Evolutionary conservation across 2,797 vertebrate genomes (phyloP).

Genomic region (Phylloscopus collybita): DNA sequence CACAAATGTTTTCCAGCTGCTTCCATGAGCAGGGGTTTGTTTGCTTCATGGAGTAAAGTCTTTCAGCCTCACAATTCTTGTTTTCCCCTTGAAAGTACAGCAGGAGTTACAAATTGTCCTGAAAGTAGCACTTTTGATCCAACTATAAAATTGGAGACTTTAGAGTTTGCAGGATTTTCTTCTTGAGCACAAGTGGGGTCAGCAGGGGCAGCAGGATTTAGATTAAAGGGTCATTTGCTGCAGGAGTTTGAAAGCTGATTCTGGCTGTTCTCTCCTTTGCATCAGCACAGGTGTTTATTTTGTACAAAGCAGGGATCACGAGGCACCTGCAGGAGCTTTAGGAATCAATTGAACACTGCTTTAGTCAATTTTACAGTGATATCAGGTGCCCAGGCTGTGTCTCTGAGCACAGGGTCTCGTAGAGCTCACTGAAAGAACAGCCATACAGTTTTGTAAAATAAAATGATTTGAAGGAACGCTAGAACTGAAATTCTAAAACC

Average conservation of each 20-base stretch:
- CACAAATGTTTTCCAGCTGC: not conserved
- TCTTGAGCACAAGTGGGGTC: not conserved
- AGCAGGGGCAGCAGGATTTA: not conserved
- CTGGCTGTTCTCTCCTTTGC: not conserved
- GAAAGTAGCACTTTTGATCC: not conserved
- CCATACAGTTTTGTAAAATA: fast-evolving
- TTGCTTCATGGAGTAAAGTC: not conserved
- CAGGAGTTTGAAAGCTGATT: not conserved
- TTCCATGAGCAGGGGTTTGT: not conserved
- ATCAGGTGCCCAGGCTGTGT: not conserved
- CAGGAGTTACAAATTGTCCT: not conserved
- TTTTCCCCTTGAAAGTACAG: fast-evolving
- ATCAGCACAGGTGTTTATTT: not conserved
- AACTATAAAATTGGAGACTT: not conserved
- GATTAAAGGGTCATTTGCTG: not conserved
- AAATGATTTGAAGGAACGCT: too few relatives aligned
- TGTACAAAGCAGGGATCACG: not conserved
- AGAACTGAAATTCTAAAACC: fast-evolving
- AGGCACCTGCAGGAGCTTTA: not conserved
- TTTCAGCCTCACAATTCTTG: too few relatives aligned
- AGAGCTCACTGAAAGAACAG: not conserved
- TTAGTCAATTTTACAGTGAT: too few relatives aligned
- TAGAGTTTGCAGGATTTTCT: not conserved
- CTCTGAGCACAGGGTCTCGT: not conserved
- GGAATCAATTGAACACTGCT: not conserved